phyloP scores from a whole-genome alignment of 2,113 vertebrate species.

The Haemorhous mexicanus region DNA sequence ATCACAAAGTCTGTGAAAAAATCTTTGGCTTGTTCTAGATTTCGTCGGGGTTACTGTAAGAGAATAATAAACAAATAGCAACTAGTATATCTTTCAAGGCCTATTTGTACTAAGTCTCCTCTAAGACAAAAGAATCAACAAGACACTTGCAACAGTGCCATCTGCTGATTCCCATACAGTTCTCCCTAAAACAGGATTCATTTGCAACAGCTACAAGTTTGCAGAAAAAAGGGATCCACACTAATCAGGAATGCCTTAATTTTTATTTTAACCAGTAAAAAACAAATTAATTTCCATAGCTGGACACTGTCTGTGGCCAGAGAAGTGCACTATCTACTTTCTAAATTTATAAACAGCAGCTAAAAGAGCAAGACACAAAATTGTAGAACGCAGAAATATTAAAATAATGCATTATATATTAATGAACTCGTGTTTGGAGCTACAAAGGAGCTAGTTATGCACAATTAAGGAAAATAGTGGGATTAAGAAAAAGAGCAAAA shows the following conservation, averaged over 20 bases:
- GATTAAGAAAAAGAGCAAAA: background rate
- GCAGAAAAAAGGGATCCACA: background rate
- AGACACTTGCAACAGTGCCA: constrained; percentile 32
- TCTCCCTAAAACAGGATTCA: background rate
- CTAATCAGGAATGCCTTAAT: background rate
- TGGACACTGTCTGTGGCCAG: background rate
- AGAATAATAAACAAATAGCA: constrained; percentile 16
- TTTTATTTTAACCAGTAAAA: background rate
- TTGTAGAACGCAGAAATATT: background rate
- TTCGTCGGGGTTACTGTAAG: background rate
- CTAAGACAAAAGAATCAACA: constrained; percentile 22
- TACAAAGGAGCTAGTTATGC: background rate
- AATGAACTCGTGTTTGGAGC: background rate
- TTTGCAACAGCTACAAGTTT: background rate
- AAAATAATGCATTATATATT: background rate
- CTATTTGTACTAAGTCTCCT: background rate
- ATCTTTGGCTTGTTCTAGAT: background rate
- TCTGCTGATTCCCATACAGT: constrained; percentile 1
- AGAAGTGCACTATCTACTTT: background rate
- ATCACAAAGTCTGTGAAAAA: background rate
- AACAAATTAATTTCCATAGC: fast-evolving
- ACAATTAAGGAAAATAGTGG: background rate
- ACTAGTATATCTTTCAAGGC: background rate
- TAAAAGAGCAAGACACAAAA: background rate
- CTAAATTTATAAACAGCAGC: background rate